Conservation (phyloP, 2,113 vertebrate species). For the Osmerus mordax region DNA sequence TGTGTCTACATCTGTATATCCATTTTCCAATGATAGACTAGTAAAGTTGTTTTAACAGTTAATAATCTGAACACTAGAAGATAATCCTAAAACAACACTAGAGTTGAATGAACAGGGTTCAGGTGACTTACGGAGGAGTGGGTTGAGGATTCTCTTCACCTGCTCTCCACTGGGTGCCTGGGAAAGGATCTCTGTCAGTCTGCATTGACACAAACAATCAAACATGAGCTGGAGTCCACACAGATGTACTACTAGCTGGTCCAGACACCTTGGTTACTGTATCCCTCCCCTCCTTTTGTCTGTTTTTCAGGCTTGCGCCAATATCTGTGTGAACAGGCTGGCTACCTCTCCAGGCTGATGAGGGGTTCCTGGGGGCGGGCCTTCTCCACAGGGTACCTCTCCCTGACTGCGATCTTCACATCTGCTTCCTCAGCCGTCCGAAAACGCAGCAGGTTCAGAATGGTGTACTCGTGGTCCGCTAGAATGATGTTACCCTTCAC, state of each 20-base stretch:
- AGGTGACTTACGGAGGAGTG: slow-evolving; percentile 85
- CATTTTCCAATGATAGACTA: background rate
- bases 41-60: too few species aligned
- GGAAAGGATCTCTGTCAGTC: slow-evolving; percentile 83
- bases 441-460: slow-evolving; percentile 93
- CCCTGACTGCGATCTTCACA: slow-evolving; percentile 91
- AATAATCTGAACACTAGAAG: too few species aligned
- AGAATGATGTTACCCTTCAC: slow-evolving; percentile 91
- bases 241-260: too few species aligned
- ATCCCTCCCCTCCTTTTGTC: background rate
- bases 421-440: slow-evolving; percentile 85
- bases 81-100: too few species aligned
- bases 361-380: slow-evolving; percentile 77
- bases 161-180: slow-evolving; percentile 81
- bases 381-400: slow-evolving; percentile 85
- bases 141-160: slow-evolving; percentile 88
- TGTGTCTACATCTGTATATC: background rate
- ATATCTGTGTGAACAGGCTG: too few species aligned
- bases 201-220: slow-evolving; percentile 45
- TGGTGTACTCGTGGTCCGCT: slow-evolving; percentile 86
- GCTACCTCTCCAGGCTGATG: slow-evolving; percentile 80
- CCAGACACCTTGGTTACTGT: too few species aligned
- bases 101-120: too few species aligned
- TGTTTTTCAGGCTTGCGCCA: too few species aligned
- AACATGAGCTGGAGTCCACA: background rate